Evolutionary conservation across 92 coral and sea anemone genomes (phyloP), one percentile per base, ranked within the genome.

Genomic region (Scolanthus callimorphus): DNA sequence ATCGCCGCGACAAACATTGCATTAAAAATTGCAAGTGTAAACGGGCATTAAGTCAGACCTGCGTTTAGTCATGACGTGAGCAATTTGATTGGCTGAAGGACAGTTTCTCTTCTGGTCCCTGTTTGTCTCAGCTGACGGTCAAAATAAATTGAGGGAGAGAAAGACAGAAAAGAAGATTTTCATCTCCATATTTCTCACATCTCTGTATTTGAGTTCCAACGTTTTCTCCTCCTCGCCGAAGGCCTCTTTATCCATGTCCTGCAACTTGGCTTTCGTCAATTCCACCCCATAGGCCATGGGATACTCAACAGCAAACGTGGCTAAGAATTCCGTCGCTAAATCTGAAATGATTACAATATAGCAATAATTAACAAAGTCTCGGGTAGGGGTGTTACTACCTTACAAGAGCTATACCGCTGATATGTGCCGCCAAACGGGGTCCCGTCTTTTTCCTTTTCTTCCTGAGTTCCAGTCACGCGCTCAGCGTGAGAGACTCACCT

Each of bases 251-350:
- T 81, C 96, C 2, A 87, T 79, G 49, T 91, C 84, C 31, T 83
- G 74, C 53, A 91, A 65, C 41, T 81, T 79, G 62, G 60, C 57
- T 73, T 84, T 91, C 30, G 90, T 63, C 59, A 73, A 83, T 60
- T 89, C 90, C 26, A 83, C 81, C 31, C 97, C 97, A 71, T 91
- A 91, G 3, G 95, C 97, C 62, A 80, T 60, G 12, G 62, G 77
- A 64, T 75, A 91, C 30, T 85, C 91, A 56, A 62, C 23, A 1
- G 88, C 74, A 56, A 91, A 91, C 19, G 88, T 88, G 20, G 74
- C 66, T 12, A 91, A 51, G 31, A 83, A 79, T 34, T 84, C 88
- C 31, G 88, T 71, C 4, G 97, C 89, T 39, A 91, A 65, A 19
- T 83, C 97, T 90, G 50, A 8, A 65, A 31, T 19, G 39, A 50